Conservation (phyloP, 2,888 invertebrate species). For the Phalera bucephala region DNA sequence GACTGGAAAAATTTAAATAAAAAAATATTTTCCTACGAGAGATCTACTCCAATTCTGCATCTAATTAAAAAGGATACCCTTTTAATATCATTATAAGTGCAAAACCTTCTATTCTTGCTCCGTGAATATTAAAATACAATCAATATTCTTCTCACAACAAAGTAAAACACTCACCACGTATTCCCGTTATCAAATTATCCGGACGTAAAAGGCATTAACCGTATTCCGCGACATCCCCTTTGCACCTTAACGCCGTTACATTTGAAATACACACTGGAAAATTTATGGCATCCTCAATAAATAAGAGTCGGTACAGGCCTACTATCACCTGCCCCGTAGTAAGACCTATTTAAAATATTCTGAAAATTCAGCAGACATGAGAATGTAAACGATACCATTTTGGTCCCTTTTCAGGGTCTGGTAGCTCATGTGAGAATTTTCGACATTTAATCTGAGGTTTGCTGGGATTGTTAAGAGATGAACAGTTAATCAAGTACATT, state of each 20-base stretch:
- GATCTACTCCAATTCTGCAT: too few relatives aligned
- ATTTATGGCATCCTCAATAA: constrained; percentile 34
- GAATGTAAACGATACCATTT: constrained; percentile 35
- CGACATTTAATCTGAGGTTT: constrained; percentile 23
- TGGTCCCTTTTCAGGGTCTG: constrained; percentile 28
- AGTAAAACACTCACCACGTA: constrained; percentile 12
- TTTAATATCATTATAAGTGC: too few relatives aligned
- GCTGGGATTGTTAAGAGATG: constrained; percentile 7
- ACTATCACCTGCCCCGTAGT: constrained; percentile 36
- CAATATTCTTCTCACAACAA: too few relatives aligned
- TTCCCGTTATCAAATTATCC: constrained; percentile 23
- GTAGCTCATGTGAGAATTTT: constrained; percentile 27
- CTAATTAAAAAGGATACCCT: too few relatives aligned
- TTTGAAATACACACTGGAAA: constrained; percentile 33
- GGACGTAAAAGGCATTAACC: constrained; percentile 33
- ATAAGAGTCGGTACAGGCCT: constrained; percentile 29
- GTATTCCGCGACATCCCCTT: constrained; percentile 2
- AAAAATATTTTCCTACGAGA: too few relatives aligned
- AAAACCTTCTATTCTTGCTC: too few relatives aligned
- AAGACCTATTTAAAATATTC: constrained; percentile 33
- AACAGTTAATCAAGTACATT: constrained; percentile 16
- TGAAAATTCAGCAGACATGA: constrained; percentile 25
- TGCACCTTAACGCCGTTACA: constrained; percentile 13
- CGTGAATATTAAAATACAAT: too few relatives aligned
- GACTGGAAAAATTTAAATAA: too few relatives aligned